These are phyloP conservation scores for Platycheirus rosarum DNA, from an alignment of 2,888 invertebrate genomes.

Conservation along the genomic window DNA sequence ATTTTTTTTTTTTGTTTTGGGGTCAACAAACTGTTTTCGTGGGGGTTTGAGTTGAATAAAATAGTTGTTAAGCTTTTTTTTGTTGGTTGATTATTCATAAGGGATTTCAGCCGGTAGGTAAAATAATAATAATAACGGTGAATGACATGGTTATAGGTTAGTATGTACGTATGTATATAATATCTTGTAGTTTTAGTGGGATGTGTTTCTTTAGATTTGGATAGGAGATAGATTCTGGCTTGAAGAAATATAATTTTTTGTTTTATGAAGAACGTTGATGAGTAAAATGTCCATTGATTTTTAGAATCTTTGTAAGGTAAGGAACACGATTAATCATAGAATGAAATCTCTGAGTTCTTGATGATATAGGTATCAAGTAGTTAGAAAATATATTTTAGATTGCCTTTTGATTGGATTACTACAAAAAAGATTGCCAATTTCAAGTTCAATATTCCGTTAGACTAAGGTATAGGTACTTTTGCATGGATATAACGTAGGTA, in stretches of 20 bases:
- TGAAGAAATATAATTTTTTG: too few relatives aligned
- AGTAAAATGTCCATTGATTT: background rate
- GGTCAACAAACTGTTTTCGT: conserved; percentile 69
- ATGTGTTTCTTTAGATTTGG: conserved; percentile 15
- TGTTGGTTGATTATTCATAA: conserved; percentile 54
- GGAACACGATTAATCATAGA: background rate
- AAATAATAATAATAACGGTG: conserved; percentile 25
- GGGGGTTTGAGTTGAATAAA: conserved; percentile 54
- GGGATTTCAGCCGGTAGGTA: conserved; percentile 52
- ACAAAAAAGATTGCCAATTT: too few relatives aligned
- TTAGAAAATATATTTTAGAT: background rate
- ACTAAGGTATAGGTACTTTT: too few relatives aligned
- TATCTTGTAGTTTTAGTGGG: conserved; percentile 17
- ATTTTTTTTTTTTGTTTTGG: conserved; percentile 41
- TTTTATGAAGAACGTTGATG: conserved; percentile 11
- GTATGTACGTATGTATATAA: background rate
- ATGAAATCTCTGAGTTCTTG: background rate
- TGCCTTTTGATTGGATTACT: too few relatives aligned
- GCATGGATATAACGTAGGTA: too few relatives aligned
- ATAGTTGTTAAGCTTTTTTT: conserved; percentile 54
- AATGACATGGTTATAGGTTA: conserved; percentile 35
- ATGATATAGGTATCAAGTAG: background rate
- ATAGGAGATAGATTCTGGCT: conserved; percentile 4
- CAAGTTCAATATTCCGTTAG: too few relatives aligned
- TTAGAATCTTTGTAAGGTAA: background rate